These are phyloP conservation scores for Plecturocebus donacophilus DNA, from an alignment of 2,113 vertebrate genomes.

Conservation along the genomic window DNA sequence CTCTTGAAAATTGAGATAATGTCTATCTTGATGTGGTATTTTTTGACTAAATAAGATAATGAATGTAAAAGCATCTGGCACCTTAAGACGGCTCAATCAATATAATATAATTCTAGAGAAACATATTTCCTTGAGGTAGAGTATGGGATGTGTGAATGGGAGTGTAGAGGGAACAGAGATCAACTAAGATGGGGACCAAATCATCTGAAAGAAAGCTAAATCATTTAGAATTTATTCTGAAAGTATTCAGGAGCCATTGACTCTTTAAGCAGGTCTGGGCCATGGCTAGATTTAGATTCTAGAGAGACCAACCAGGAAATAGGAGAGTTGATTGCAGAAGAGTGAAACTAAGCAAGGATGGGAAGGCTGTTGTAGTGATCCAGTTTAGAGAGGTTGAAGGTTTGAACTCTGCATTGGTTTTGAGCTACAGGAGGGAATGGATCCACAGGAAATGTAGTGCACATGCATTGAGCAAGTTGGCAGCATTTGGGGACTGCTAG, in stretches of 20 bases:
- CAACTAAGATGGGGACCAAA: neutral
- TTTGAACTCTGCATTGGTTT: neutral
- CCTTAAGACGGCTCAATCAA: neutral
- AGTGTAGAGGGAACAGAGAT: neutral
- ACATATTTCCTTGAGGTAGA: neutral
- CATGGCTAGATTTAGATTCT: neutral
- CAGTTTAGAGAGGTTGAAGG: neutral
- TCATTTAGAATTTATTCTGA: neutral
- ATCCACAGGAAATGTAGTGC: neutral
- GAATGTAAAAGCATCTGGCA: neutral
- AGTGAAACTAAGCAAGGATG: neutral
- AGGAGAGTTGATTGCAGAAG: neutral
- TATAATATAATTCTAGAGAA: neutral
- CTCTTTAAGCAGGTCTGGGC: neutral
- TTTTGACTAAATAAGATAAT: neutral
- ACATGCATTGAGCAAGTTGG: neutral
- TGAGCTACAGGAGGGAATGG: neutral
- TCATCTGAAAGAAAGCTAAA: neutral
- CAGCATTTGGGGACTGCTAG: neutral
- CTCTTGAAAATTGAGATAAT: constrained; percentile 14
- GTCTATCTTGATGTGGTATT: neutral
- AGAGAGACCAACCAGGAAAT: neutral
- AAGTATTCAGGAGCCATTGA: neutral
- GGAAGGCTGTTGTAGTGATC: neutral
- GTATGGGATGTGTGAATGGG: neutral